Evolutionary conservation across 1,140 invertebrate species (phyloP), one percentile per base, ranked within the genome.

Genomic region (Akabosia matsudoensis): DNA sequence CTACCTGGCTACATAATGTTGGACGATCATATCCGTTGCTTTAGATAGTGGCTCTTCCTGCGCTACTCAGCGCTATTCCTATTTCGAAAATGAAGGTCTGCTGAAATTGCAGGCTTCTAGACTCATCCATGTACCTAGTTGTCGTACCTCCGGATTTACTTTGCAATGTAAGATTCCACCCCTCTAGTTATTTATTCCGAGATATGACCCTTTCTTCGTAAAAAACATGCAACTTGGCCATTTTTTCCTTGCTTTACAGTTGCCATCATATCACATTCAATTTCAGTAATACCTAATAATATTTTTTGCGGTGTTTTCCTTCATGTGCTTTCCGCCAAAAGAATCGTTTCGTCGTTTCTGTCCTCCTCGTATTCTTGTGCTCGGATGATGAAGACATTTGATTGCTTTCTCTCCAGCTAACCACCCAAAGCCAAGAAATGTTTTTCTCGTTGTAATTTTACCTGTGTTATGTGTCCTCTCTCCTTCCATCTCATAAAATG

Each of bases 331-430:
- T 67, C 22, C 13, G 7, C 7, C 61, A 67, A 67, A 30, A 67
- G 24, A 67, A 67, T 67, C 7, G 18, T 45, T 10, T 10, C 37
- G 37, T 10, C 18, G 18, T 10, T 45, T 7, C 37, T 45, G 37
- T 18, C 7, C 37, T 18, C 7, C 37, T 45, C 37, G 18, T 45
- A 45, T 10, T 45, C 7, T 45, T 45, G 7, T 45, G 61, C 3
- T 67, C 31, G 61, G 61, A 67, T 67, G n/a, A n/a, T n/a, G n/a
- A n/a, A n/a, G 28, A 67, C 61, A 67, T 67, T 67, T 67, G 61
- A 67, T 67, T 67, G 61, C 61, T 30, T 67, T 56, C 37, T 24
- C 54, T 56, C 28, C 61, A 4, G 24, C 28, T 67, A n/a, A n/a
- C n/a, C n/a, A n/a, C n/a, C n/a, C n/a, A n/a, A n/a, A n/a, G n/a